phyloP scores from a whole-genome alignment of 2,888 invertebrate species.

The Gymnosoma rotundatum region DNA sequence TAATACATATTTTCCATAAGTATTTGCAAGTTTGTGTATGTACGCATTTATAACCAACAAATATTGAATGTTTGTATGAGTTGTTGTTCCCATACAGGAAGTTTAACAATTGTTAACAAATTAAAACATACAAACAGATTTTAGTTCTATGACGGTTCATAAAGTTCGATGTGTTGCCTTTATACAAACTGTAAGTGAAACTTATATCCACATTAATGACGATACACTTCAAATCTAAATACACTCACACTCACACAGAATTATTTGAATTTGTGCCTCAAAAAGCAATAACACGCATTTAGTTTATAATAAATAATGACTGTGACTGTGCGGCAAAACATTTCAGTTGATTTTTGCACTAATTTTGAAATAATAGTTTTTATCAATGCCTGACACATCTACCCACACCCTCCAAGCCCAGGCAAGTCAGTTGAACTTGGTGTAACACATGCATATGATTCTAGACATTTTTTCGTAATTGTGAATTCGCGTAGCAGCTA shows the following conservation, averaged over 20 bases:
- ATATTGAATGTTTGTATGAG: conserved; percentile 7
- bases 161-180: conserved; percentile 7
- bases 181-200: not conserved
- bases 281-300: conserved; percentile 46
- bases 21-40: no score
- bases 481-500: not conserved
- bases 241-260: not conserved
- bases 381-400: conserved; percentile 11
- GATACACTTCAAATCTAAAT: not conserved
- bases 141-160: conserved; percentile 28
- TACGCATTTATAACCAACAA: not conserved
- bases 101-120: conserved; percentile 69
- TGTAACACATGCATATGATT: conserved; percentile 60
- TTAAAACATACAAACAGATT: conserved; percentile 58
- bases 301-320: conserved; percentile 48
- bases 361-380: conserved; percentile 65
- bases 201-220: conserved; percentile 28
- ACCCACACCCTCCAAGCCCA: not conserved
- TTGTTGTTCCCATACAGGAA: conserved; percentile 46
- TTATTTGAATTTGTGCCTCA: not conserved
- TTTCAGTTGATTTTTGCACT: conserved; percentile 48
- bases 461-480: conserved; percentile 1
- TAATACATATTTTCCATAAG: not conserved
- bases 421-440: conserved; percentile 4
- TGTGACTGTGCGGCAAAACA: conserved; percentile 29